Conservation (phyloP, 2,888 invertebrate species). For the Trachelus iudaicus region DNA sequence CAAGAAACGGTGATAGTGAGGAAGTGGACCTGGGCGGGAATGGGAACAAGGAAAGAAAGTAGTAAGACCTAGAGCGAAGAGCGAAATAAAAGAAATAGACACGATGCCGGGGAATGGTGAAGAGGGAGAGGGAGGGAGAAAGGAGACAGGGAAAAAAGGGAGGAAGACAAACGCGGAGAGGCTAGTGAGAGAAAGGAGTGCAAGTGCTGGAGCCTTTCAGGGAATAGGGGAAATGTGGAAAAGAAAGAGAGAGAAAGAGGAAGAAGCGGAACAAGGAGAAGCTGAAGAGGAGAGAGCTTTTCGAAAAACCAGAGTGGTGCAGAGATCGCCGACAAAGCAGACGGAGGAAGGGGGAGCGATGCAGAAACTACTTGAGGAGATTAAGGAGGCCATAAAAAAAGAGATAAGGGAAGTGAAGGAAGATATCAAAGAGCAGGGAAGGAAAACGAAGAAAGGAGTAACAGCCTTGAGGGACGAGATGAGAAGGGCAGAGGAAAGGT, state of each 20-base stretch:
- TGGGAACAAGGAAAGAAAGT: no score
- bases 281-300: not conserved
- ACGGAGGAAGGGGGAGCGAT: no score
- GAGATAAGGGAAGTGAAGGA: not conserved
- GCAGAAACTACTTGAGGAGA: not conserved
- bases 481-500: not conserved
- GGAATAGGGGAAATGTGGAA: not conserved
- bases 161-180: not conserved
- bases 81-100: not conserved
- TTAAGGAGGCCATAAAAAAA: not conserved
- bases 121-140: not conserved
- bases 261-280: not conserved
- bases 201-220: not conserved
- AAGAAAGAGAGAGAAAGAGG: not conserved
- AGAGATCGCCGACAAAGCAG: not conserved
- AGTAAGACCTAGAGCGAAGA: not conserved
- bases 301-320: not conserved
- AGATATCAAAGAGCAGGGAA: no score
- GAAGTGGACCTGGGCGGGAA: no score
- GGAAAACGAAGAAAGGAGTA: not conserved
- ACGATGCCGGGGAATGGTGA: not conserved
- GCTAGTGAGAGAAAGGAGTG: not conserved
- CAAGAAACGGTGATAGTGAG: no score
- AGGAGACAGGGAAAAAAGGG: not conserved
- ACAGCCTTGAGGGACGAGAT: not conserved